Evolutionary conservation across 2,113 vertebrate genomes (phyloP).

Genomic region (Galbula dea): DNA sequence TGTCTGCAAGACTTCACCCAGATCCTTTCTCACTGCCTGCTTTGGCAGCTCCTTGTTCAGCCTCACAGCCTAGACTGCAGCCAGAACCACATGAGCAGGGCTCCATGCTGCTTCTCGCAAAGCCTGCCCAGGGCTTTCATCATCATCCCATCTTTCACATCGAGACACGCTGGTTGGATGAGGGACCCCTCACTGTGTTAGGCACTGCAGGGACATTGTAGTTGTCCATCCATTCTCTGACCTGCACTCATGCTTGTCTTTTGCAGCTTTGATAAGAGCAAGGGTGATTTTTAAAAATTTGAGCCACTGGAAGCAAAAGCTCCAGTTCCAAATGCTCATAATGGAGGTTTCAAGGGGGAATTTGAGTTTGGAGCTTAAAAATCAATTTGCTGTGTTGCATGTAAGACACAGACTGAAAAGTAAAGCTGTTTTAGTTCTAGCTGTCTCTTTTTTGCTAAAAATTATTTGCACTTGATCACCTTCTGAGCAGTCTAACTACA

Average conservation of each 20-base stretch:
- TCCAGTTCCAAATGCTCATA: neutral
- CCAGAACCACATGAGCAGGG: neutral
- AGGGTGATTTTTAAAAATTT: neutral
- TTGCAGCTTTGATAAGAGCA: neutral
- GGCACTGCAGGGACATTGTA: neutral
- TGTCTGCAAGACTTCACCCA: neutral
- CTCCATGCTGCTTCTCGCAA: neutral
- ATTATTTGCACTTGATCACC: neutral
- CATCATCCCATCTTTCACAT: neutral
- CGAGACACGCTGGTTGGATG: accelerated
- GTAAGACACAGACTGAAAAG: neutral
- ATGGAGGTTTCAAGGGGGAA: neutral
- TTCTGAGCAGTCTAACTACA: neutral
- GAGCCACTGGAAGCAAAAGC: neutral
- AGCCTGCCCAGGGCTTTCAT: neutral
- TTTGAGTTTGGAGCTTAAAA: neutral
- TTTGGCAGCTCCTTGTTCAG: neutral
- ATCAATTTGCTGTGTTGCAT: neutral
- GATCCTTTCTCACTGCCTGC: neutral
- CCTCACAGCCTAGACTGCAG: neutral
- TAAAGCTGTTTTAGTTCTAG: neutral
- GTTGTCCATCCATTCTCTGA: accelerated
- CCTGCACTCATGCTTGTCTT: neutral
- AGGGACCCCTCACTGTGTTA: neutral
- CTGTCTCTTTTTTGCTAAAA: neutral